Percentiles rank a stretch among this genome's conserved stretches.
These are phyloP conservation scores for Enteromius radiatus DNA, from an alignment of 2,797 vertebrate species.

Conservation along the genomic window DNA sequence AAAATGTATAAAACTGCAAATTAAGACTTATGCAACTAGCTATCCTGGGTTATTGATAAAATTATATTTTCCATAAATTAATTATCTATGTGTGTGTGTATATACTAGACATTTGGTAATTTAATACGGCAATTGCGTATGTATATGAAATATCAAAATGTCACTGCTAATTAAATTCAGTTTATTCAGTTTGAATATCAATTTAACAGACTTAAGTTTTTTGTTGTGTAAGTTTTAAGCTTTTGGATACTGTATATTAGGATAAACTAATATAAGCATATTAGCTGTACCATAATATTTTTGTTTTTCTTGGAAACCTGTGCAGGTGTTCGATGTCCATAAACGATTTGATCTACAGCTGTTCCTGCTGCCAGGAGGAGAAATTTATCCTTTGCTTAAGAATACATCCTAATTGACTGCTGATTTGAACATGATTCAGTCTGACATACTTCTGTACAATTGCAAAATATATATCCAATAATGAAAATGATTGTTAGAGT, in stretches of 20 bases:
- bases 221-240: no score
- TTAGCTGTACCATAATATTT: neutral
- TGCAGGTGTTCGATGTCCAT: no score
- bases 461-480: neutral
- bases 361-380: no score
- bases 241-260: neutral
- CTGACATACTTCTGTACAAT: neutral
- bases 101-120: no score
- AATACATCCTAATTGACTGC: no score
- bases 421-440: neutral
- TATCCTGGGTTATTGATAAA: neutral
- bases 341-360: no score
- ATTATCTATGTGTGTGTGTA: neutral
- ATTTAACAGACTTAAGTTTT: neutral
- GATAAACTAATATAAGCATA: neutral
- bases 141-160: neutral
- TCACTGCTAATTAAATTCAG: neutral
- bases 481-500: no score
- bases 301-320: no score
- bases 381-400: no score
- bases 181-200: neutral
- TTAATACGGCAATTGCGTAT: no score
- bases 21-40: no score
- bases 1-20: no score
- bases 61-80: neutral